phyloP scores from a whole-genome alignment of 2,113 vertebrate genomes.

The Triplophysa rosa region DNA sequence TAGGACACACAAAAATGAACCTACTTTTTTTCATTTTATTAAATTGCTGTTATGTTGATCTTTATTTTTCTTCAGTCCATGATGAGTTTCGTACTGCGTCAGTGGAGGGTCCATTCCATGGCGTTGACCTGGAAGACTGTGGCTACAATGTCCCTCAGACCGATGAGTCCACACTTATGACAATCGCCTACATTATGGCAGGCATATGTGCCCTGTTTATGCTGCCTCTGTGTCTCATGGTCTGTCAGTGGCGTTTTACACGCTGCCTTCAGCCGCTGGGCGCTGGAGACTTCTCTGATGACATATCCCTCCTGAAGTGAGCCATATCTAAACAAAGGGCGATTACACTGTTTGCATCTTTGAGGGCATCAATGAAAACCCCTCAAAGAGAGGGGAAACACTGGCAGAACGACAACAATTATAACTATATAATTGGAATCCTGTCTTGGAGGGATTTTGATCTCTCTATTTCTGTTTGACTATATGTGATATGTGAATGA shows the following conservation, averaged over 20 bases:
- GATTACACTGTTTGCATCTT: not conserved
- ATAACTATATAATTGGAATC: not conserved
- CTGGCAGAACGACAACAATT: not conserved
- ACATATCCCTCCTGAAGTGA: constrained; percentile 95
- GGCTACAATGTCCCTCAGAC: constrained; percentile 98
- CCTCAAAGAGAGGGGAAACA: not conserved
- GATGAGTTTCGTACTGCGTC: constrained; percentile 89
- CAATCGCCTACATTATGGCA: constrained; percentile 98
- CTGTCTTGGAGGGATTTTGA: not conserved
- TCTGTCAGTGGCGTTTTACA: constrained; percentile 96
- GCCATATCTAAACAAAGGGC: constrained; percentile 5
- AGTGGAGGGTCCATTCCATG: constrained; percentile 87
- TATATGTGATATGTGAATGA: constrained; percentile 22
- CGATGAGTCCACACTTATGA: constrained; percentile 98
- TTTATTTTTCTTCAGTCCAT: constrained; percentile 76
- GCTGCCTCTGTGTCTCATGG: constrained; percentile 97
- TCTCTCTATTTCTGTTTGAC: not conserved
- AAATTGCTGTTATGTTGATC: not conserved
- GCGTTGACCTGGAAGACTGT: constrained; percentile 90
- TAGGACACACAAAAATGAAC: too few species aligned
- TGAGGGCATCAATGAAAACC: not conserved
- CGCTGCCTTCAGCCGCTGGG: constrained; percentile 85
- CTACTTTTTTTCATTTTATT: not conserved
- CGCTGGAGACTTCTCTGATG: constrained; percentile 89
- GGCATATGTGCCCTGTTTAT: constrained; percentile 98